Evolutionary conservation across 2,113 vertebrate genomes (phyloP), one percentile per base, ranked within the genome.

Genomic region (Microcebus tavaratra): DNA sequence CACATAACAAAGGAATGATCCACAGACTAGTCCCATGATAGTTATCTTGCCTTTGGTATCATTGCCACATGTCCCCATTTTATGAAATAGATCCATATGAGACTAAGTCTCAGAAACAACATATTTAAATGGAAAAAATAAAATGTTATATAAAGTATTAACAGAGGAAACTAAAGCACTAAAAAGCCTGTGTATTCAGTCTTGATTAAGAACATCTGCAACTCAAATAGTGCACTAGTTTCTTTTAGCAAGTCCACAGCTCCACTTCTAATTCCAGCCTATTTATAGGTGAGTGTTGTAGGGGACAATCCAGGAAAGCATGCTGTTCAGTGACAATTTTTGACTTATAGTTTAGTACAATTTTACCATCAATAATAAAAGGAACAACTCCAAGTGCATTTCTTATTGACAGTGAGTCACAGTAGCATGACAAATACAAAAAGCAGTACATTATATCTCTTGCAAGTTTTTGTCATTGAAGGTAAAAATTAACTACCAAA

Each of bases 381-480:
- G 42, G 34, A 89, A 39, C 25, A 70, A 31, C 29, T 79, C n/a
- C 65, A 59, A 92, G 36, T 50, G 3, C 25, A 9, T 91, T 88
- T 91, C 57, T 85, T 61, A 63, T 78, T 83, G 86, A 72, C 25
- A 18, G 2, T 67, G 55, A 21, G 20, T 55, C 78, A 65, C 48
- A 68, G 70, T 31, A 63, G 34, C 13, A 25, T 42, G 17, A 88
- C 34, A 92, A 57, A 94, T 53, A 57, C 31, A 92, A 57, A 93
- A 86, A 82, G 25, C 29, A 70, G 59, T 34, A 48, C 15, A 21
- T 83, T 65, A 79, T 72, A 75, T 34, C 31, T 39, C 67, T 95
- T 88, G 42, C 13, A 81, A 81, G 15, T 73, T 90, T 92, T 88
- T 36, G 6, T 95, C 59, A 90, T 83, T 93, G 42, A 80, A 75